A percentile compares a stretch with the other conserved stretches of the same genome.
Evolutionary conservation across 2,888 invertebrate genomes (phyloP).

Genomic region (Acheta domesticus): DNA sequence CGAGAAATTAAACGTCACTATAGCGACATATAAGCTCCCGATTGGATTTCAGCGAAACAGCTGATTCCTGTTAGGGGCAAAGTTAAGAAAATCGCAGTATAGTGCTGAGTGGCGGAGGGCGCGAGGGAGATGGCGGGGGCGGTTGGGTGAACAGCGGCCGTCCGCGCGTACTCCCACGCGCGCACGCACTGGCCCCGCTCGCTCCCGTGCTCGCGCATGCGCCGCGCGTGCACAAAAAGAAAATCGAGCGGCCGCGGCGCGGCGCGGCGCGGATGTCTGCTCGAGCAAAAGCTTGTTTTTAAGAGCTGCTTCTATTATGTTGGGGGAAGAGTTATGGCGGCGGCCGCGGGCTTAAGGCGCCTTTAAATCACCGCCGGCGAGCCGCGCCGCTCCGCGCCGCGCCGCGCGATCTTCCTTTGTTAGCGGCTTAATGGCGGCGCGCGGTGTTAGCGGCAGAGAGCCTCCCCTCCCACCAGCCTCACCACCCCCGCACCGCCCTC

Average conservation of each 20-base stretch:
- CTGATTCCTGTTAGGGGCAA: no score
- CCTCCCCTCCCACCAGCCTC: no score
- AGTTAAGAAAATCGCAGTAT: no score
- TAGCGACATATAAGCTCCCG: no score
- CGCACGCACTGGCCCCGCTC: neutral
- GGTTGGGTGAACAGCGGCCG: neutral
- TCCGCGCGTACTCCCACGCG: neutral
- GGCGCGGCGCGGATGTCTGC: neutral
- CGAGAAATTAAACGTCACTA: no score
- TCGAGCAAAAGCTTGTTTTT: slow-evolving; percentile 9
- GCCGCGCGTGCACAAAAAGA: neutral
- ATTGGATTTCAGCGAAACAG: no score
- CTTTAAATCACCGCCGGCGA: slow-evolving; percentile 1
- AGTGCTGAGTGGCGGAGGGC: no score
- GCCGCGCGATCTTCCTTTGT: slow-evolving; percentile 7
- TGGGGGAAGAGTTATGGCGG: slow-evolving; percentile 3
- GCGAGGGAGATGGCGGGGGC: neutral
- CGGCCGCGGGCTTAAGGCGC: neutral
- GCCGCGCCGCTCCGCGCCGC: neutral
- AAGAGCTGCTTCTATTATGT: slow-evolving; percentile 2
- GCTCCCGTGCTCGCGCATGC: neutral
- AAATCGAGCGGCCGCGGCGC: neutral
- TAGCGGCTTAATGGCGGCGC: neutral
- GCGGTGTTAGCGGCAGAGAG: no score
- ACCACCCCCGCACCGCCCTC: no score